Percentiles rank a stretch among this genome's conserved stretches.
phyloP scores from a whole-genome alignment of 2,113 vertebrate species.

The Halichoerus grypus region DNA sequence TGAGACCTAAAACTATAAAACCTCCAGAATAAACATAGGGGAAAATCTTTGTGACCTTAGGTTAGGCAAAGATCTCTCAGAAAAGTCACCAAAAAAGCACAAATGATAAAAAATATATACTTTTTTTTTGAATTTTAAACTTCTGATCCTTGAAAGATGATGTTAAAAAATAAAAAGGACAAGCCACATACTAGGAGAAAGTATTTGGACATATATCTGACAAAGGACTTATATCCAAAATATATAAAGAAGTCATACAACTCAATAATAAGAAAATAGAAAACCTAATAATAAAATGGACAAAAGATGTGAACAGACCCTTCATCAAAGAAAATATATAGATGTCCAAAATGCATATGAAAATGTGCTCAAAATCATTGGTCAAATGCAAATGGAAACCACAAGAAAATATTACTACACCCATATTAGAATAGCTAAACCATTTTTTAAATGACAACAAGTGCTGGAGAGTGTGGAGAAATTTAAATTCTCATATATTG shows the following conservation, averaged over 20 bases:
- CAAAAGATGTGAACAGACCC: background rate
- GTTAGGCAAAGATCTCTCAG: background rate
- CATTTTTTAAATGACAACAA: background rate
- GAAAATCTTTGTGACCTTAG: background rate
- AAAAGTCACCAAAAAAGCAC: background rate
- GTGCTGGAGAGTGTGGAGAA: background rate
- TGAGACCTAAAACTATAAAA: slow-evolving; percentile 2
- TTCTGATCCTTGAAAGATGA: background rate
- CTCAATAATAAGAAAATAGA: background rate
- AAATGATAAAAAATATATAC: background rate
- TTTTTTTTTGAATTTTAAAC: background rate
- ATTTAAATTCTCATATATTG: background rate
- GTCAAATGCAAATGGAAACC: background rate
- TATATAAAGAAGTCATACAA: background rate
- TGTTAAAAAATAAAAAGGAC: slow-evolving; percentile 8
- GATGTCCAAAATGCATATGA: background rate
- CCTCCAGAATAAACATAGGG: background rate
- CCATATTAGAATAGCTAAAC: background rate
- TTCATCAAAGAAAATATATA: background rate
- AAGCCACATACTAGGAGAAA: background rate
- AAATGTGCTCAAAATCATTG: background rate
- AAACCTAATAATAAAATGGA: background rate
- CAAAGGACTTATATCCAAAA: background rate
- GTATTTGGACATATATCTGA: background rate
- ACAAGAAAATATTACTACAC: background rate